Evolutionary conservation across 2,113 vertebrate genomes (phyloP).

Genomic region (Maccullochella peelii): DNA sequence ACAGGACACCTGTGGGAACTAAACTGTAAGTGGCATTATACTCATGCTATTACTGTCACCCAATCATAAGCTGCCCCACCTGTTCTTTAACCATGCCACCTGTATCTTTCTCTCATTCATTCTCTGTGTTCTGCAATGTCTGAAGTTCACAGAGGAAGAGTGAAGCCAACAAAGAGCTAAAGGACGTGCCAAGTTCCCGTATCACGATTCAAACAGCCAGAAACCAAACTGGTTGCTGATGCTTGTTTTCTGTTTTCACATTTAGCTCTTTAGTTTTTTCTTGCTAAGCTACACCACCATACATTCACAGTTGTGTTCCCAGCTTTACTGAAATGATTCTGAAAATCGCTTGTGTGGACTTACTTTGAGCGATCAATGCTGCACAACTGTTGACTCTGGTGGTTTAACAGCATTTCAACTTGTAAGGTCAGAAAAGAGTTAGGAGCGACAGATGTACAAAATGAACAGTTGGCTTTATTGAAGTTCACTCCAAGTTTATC

Average conservation of each 20-base stretch:
- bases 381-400: conserved; percentile 4
- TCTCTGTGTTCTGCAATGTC: conserved; percentile 29
- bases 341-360: background rate
- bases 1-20: conserved; percentile 56
- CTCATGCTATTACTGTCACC: conserved; percentile 54
- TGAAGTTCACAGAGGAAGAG: conserved; percentile 55
- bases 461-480: conserved; percentile 79
- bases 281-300: background rate
- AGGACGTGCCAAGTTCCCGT: conserved; percentile 53
- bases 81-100: conserved; percentile 60
- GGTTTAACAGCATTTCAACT: conserved; percentile 22
- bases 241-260: background rate
- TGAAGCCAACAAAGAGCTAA: conserved; percentile 54
- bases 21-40: conserved; percentile 37
- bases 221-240: conserved; percentile 15
- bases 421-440: background rate
- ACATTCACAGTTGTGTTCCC: background rate
- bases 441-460: conserved; percentile 55
- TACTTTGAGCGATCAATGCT: background rate
- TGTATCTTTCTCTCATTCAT: conserved; percentile 39
- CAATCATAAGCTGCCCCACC: conserved; percentile 68
- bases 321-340: background rate
- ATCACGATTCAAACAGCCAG: conserved; percentile 31
- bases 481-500: conserved; percentile 79
- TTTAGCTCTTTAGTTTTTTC: background rate